Conservation (phyloP, 1,140 invertebrate species). For the Cyclina sinensis region DNA sequence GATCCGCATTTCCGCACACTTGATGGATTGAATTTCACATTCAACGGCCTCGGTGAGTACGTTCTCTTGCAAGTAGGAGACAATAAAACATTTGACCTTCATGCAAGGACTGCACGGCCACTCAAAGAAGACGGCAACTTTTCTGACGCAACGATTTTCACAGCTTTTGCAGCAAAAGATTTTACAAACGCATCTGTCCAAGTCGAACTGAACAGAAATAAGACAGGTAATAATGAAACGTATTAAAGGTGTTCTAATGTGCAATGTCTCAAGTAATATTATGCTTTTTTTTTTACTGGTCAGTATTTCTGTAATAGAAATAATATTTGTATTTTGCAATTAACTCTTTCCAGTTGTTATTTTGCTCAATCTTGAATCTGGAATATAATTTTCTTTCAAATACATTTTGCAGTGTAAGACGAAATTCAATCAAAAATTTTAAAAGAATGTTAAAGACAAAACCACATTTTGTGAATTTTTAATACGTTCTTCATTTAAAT, state of each 20-base stretch:
- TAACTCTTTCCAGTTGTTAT: no score
- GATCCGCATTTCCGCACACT: conserved; percentile 98
- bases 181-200: conserved; percentile 14
- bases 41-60: conserved; percentile 98
- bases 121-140: conserved; percentile 31
- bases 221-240: neutral
- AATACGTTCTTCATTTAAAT: neutral
- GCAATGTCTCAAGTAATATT: neutral
- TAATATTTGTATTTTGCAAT: no score
- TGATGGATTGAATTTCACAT: conserved; percentile 95
- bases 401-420: no score
- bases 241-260: neutral
- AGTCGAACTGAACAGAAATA: conserved; percentile 33
- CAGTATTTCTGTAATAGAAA: no score
- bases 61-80: conserved; percentile 88
- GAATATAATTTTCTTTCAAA: no score
- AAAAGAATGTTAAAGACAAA: no score
- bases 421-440: no score
- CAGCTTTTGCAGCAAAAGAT: conserved; percentile 36
- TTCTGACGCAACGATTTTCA: conserved; percentile 48
- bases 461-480: no score
- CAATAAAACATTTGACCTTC: conserved; percentile 27
- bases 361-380: no score
- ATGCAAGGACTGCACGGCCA: conserved; percentile 44
- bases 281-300: no score